These are phyloP conservation scores for Manacus vitellinus DNA, from an alignment of 2,113 vertebrate genomes.

Conservation along the genomic window DNA sequence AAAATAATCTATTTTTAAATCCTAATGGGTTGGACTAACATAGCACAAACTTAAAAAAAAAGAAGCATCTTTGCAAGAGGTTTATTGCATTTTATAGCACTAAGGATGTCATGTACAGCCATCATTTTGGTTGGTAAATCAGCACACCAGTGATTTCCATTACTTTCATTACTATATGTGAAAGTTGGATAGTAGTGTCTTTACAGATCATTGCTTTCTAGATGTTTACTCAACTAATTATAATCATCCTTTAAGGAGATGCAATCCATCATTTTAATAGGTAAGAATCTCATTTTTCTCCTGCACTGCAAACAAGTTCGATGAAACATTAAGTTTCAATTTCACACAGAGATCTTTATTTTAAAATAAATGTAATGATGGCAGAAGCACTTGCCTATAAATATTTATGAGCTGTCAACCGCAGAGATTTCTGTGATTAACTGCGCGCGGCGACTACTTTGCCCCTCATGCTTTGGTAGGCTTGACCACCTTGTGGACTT, in stretches of 20 bases:
- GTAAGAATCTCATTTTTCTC: not conserved
- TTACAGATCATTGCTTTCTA: constrained; percentile 27
- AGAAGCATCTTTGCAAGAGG: not conserved
- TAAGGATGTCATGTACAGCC: not conserved
- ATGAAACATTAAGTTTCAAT: not conserved
- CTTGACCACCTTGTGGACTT: not conserved
- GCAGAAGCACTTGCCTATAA: not conserved
- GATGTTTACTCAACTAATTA: constrained; percentile 53
- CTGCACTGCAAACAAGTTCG: not conserved
- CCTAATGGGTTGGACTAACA: not conserved
- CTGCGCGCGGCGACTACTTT: fast-evolving
- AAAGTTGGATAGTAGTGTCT: not conserved
- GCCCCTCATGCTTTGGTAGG: not conserved
- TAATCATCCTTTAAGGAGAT: not conserved
- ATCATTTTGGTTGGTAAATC: not conserved
- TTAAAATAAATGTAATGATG: not conserved
- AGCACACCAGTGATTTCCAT: not conserved
- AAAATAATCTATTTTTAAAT: not conserved
- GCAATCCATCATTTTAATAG: constrained; percentile 19
- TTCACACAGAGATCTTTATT: not conserved
- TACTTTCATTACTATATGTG: not conserved
- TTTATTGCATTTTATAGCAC: not conserved
- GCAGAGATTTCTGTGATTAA: not conserved
- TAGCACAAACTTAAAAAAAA: not conserved
- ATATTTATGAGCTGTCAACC: not conserved